Conservation (phyloP, 37 sponge, comb jelly and placozoan genomes). For the Oopsacas minuta region DNA sequence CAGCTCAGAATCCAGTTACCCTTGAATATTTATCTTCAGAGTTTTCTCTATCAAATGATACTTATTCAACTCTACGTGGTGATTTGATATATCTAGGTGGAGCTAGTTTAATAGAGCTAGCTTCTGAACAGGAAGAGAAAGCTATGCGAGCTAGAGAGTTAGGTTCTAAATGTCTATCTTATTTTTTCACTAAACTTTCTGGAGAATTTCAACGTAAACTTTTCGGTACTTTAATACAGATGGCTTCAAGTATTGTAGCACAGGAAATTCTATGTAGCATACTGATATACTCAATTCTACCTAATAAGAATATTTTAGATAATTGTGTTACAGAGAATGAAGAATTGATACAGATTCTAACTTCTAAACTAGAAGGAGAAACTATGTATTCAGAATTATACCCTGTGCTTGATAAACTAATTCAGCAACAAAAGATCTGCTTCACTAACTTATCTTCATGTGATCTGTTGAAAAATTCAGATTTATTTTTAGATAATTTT, state of each 20-base stretch:
- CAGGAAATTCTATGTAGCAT: neutral
- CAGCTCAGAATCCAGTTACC: neutral
- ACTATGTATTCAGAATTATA: neutral
- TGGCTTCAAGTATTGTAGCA: neutral
- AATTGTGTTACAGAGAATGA: neutral
- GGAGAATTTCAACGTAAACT: neutral
- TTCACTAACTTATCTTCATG: neutral
- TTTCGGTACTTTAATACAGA: neutral
- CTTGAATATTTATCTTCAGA: neutral
- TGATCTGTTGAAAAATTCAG: neutral
- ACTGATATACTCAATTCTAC: neutral
- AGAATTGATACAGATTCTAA: neutral
- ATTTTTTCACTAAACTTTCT: neutral
- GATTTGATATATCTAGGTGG: neutral
- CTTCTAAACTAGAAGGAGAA: neutral
- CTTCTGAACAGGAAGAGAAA: neutral
- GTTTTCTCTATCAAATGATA: neutral
- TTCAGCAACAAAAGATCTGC: conserved; percentile 11
- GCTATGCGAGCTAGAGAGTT: neutral
- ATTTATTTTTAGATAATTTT: neutral
- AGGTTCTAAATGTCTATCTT: neutral
- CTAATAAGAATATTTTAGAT: neutral
- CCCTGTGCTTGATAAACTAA: neutral
- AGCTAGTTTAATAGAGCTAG: neutral
- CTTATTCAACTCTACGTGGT: neutral